phyloP scores from a whole-genome alignment of 2,113 vertebrate genomes.

The Pionites leucogaster region DNA sequence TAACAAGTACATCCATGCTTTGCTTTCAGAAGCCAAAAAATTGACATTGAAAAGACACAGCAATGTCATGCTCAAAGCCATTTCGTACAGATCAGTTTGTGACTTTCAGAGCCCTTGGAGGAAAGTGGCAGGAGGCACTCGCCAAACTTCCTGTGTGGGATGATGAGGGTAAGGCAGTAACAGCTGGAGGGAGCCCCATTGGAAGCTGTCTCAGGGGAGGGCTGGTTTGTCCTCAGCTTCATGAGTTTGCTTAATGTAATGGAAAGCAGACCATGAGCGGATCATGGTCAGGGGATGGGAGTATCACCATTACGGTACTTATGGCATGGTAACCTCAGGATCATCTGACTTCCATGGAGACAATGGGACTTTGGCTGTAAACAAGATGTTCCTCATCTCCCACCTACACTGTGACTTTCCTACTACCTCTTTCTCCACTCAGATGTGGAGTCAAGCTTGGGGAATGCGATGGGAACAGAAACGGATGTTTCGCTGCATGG shows the following conservation, averaged over 20 bases:
- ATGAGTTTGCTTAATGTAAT: background rate
- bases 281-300: background rate
- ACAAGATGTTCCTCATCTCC: slow-evolving; percentile 30
- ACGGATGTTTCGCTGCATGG: background rate
- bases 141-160: background rate
- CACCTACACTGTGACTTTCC: slow-evolving; percentile 41
- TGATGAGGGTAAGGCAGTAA: background rate
- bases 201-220: background rate
- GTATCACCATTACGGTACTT: background rate
- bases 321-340: background rate
- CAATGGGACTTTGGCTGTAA: background rate
- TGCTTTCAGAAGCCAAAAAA: background rate
- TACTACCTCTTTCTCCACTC: background rate
- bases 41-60: background rate
- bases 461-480: slow-evolving; percentile 30
- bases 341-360: slow-evolving; percentile 34
- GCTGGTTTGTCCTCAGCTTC: background rate
- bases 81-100: background rate
- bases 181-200: background rate
- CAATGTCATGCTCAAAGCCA: background rate
- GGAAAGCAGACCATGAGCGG: background rate
- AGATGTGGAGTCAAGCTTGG: slow-evolving; percentile 52
- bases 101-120: background rate
- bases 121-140: background rate
- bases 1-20: background rate